Conservation (phyloP, 2,888 invertebrate genomes). For the Vanessa cardui region DNA sequence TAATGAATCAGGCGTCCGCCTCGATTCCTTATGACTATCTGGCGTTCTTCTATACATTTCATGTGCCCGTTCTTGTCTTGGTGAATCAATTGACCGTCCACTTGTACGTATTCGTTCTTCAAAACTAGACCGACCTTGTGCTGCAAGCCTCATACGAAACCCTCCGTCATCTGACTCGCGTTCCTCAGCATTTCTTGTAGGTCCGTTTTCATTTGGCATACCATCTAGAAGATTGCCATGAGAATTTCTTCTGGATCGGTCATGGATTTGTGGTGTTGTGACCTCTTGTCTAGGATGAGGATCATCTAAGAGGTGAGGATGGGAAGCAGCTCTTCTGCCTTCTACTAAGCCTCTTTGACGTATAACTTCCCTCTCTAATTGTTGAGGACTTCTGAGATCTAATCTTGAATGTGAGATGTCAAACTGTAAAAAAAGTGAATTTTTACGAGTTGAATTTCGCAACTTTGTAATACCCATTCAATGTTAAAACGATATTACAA, state of each 20-base stretch:
- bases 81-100: constrained; percentile 70
- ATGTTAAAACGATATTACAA: not conserved
- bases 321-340: constrained; percentile 84
- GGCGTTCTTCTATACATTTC: constrained; percentile 72
- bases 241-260: constrained; percentile 80
- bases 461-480: not conserved
- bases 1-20: constrained; percentile 68
- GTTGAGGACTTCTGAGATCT: constrained; percentile 84
- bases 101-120: constrained; percentile 77
- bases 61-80: constrained; percentile 51
- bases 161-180: constrained; percentile 85
- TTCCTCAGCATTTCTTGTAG: constrained; percentile 66
- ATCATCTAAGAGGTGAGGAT: constrained; percentile 85
- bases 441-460: not conserved
- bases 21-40: constrained; percentile 57
- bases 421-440: constrained; percentile 59
- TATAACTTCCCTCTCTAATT: constrained; percentile 83
- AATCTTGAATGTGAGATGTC: constrained; percentile 73
- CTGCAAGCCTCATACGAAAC: constrained; percentile 75
- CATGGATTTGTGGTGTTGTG: constrained; percentile 66
- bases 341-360: constrained; percentile 82
- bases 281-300: constrained; percentile 67
- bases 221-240: constrained; percentile 84
- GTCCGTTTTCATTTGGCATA: constrained; percentile 57
- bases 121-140: constrained; percentile 68